Base-by-base conservation (phyloP, 2,888 invertebrate species). In the Phlogophora meticulosa region DNA sequence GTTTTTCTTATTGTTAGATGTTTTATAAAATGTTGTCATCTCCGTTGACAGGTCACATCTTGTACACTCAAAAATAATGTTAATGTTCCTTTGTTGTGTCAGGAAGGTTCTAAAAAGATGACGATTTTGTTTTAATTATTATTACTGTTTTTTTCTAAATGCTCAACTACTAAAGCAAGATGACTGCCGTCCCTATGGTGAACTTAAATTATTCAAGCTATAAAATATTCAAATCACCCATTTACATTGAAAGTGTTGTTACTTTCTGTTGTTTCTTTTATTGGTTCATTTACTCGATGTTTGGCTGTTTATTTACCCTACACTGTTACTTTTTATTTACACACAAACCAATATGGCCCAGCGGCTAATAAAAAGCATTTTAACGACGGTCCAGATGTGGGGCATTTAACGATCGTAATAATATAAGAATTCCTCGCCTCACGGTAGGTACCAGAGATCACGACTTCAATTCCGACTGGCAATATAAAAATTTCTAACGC, bases 401-500 rank as follows among this genome's bases (percentile, higher is more conserved):
- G 57, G 69, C 72, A 64, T 80, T 81, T 81, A 77, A 78, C 65
- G 76, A 78, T 62, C 60, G 69, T 72, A 80, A 73, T 69, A 71
- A 81, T 72, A 76, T 72, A 81, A 76, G 74, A 73, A 81, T 80
- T 72, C 73, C 62, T 76, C 68, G 57, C 77, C 76, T 82, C 77
- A 81, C 72, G 76, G 74, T 65, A 74, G 76, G 74, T 65, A 74
- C 74, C 63, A 72, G 76, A 77, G 68, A 78, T 76, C 83, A 83
- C 83, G 80, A 76, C 75, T 86, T 76, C 61, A 81, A 85, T 83
- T 83, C 77, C 65, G 57, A n/a, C 69, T 67, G 43, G 71, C 67
- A 67, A 81, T 81, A 83, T 83, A 86, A 88, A 83, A 51, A 63
- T 62, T 71, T 76, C 68, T 61, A 69, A 80, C 80, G 80, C 68